Evolutionary conservation across 2,888 invertebrate species (phyloP).

Genomic region (Oasisia sp.): DNA sequence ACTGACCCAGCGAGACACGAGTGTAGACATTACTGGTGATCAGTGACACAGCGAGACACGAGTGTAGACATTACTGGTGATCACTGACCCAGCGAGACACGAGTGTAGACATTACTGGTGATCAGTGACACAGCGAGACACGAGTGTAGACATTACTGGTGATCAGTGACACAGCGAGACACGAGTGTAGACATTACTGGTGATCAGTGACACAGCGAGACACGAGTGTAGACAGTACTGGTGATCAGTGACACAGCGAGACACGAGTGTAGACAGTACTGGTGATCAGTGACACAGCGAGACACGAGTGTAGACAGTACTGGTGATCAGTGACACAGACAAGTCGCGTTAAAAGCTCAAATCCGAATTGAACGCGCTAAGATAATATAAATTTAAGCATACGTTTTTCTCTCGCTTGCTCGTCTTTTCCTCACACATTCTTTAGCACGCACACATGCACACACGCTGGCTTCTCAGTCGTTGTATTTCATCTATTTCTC

Average conservation of each 20-base stretch:
- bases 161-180: too few relatives aligned
- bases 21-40: background rate
- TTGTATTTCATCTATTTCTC: too few relatives aligned
- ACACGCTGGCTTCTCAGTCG: background rate
- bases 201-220: background rate
- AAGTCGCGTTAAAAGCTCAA: too few relatives aligned
- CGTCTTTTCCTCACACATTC: background rate
- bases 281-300: background rate
- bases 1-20: background rate
- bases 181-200: background rate
- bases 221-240: too few relatives aligned
- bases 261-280: background rate
- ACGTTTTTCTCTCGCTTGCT: background rate
- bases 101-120: background rate
- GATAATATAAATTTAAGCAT: too few relatives aligned
- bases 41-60: background rate
- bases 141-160: too few relatives aligned
- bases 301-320: too few relatives aligned
- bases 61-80: too few relatives aligned
- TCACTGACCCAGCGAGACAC: background rate
- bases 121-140: background rate
- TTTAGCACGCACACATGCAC: background rate
- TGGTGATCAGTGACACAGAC: background rate
- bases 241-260: too few relatives aligned
- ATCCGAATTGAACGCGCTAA: too few relatives aligned